Evolutionary conservation across 2,113 vertebrate species (phyloP).

Genomic region (Halcyon senegalensis): DNA sequence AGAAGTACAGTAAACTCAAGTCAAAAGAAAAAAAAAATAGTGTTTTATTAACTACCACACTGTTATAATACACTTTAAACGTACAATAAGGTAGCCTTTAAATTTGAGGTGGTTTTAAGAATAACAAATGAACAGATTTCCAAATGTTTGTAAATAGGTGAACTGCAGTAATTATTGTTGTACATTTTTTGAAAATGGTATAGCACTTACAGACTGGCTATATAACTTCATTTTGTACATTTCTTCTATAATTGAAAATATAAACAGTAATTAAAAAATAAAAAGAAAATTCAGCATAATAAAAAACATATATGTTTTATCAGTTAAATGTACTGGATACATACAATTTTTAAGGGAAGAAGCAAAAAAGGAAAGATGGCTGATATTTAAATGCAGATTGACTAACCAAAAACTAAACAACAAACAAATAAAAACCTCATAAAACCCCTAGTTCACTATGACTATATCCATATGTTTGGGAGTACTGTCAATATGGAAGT

Average conservation of each 20-base stretch:
- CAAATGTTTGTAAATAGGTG: constrained; percentile 84
- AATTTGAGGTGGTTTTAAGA: constrained; percentile 82
- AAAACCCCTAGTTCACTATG: constrained; percentile 81
- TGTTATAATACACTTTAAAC: constrained; percentile 88
- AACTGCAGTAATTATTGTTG: constrained; percentile 81
- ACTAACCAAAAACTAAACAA: constrained; percentile 81
- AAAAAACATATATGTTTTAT: constrained; percentile 87
- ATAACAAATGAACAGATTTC: constrained; percentile 84
- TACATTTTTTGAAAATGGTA: constrained; percentile 83
- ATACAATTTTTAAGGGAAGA: constrained; percentile 87
- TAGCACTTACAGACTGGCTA: constrained; percentile 85
- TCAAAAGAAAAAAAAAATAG: constrained; percentile 87
- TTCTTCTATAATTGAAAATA: constrained; percentile 86
- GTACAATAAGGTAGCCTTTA: constrained; percentile 87
- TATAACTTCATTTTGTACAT: constrained; percentile 86
- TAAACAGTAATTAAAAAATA: constrained; percentile 90
- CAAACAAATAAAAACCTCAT: constrained; percentile 79
- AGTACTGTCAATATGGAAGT: constrained; percentile 79
- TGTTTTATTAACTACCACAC: constrained; percentile 90
- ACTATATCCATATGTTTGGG: constrained; percentile 81
- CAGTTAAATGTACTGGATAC: constrained; percentile 88
- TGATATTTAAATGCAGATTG: constrained; percentile 86
- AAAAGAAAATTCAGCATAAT: constrained; percentile 88
- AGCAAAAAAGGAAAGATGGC: constrained; percentile 83
- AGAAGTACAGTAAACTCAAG: constrained; percentile 76